Conservation (phyloP, 2,888 invertebrate species). For the Anthophora plumipes region DNA sequence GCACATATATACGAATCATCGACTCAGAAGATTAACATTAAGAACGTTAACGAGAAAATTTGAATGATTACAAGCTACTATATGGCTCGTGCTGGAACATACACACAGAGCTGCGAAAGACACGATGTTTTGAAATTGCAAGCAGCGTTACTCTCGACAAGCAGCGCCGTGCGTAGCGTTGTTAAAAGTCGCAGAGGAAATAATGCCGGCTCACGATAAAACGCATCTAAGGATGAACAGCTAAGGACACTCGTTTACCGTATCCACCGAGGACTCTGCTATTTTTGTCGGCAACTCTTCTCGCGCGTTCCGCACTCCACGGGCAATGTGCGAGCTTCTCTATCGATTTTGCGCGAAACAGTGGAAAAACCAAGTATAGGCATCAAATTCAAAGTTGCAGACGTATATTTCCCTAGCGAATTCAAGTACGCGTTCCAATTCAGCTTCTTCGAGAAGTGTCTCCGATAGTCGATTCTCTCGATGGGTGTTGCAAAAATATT, state of each 20-base stretch:
- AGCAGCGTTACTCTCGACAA: conserved; percentile 29
- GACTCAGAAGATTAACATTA: background rate
- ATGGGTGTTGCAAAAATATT: conserved; percentile 50
- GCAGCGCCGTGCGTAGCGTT: conserved; percentile 38
- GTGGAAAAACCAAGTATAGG: conserved; percentile 30
- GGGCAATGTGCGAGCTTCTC: conserved; percentile 67
- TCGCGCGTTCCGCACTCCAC: conserved; percentile 52
- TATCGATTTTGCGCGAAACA: conserved; percentile 77
- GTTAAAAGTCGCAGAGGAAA: conserved; percentile 22
- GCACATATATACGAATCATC: conserved; percentile 1
- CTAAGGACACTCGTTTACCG: conserved; percentile 29
- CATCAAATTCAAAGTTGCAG: conserved; percentile 1
- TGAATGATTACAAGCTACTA: conserved; percentile 21
- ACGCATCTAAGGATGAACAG: conserved; percentile 25
- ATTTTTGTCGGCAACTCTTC: conserved; percentile 60
- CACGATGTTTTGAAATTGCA: conserved; percentile 45
- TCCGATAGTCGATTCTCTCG: conserved; percentile 27
- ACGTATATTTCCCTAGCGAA: background rate
- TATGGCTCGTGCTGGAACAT: conserved; percentile 13
- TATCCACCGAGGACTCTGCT: conserved; percentile 48
- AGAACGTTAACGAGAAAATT: conserved; percentile 17
- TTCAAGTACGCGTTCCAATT: conserved; percentile 8
- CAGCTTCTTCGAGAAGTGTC: conserved; percentile 15
- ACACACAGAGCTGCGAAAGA: conserved; percentile 2
- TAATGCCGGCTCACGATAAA: conserved; percentile 46